Conservation (phyloP, 2,113 vertebrate species). For the Dipodomys merriami region DNA sequence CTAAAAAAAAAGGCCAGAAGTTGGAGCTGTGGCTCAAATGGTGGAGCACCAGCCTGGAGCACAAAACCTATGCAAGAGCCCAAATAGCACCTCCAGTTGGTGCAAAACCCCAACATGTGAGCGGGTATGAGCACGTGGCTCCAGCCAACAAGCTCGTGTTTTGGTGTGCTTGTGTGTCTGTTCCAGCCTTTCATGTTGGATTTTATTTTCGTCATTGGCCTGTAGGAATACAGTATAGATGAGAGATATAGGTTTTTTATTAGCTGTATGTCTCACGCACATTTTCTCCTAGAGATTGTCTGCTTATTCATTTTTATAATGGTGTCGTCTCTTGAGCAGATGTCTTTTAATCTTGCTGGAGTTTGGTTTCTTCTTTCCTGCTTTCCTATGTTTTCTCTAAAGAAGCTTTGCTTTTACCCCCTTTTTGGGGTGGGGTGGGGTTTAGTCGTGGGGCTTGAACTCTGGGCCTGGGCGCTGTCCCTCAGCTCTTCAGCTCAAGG, state of each 20-base stretch:
- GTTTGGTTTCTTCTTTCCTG: neutral
- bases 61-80: no score
- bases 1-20: no score
- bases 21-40: no score
- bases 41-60: no score
- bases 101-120: no score
- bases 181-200: neutral
- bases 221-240: neutral
- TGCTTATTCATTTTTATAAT: slow-evolving; percentile 28
- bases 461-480: no score
- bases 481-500: no score
- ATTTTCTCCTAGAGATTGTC: neutral
- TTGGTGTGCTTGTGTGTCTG: neutral
- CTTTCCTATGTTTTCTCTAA: neutral
- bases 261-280: neutral
- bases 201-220: slow-evolving; percentile 30
- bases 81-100: no score
- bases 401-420: neutral
- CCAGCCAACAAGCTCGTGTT: neutral
- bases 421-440: no score
- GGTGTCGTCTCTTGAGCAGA: slow-evolving; percentile 6
- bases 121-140: no score
- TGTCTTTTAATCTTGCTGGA: slow-evolving; percentile 41
- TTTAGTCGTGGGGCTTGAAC: no score
- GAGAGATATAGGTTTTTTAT: neutral